Base-by-base conservation (phyloP, 64 coral and sea anemone genomes). In the Pachyseris speciosa region DNA sequence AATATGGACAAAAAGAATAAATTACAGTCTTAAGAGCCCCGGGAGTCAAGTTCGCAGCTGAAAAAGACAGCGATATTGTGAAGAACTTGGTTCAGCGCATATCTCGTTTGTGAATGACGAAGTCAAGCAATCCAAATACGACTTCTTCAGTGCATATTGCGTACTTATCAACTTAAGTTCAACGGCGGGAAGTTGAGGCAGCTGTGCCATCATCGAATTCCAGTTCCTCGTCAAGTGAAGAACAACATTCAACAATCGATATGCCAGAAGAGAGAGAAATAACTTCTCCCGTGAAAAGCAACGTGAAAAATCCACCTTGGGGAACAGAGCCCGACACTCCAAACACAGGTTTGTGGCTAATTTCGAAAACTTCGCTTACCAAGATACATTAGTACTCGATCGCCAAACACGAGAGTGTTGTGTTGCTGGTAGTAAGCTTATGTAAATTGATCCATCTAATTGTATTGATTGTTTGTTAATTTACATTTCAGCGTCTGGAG, bases 281-380 rank as follows among this genome's bases (percentile, higher is more conserved):
- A 44, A 53, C 61, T 63, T 80, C 80, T 64, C 66, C 81, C 2
- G 89, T 92, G 5, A 72, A 26, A 30, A 92, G 78, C 69, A 75
- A 75, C 53, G 79, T 92, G 20, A 92, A 92, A 74, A 92, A 92
- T 64, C 89, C 89, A 17, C 89, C 89, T 0, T 92, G 89, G 89
- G 89, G 89, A 72, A 92, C 89, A 0, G 78, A 84, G 43, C 89
- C 89, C 15, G 49, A 84, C 9, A 92, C 89, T 34, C 89, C 89
- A 16, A n/a, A 7, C n/a, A 72, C 89, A 84, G 89, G 89, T 92
- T 63, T 63, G 77, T 37, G 4, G 1, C 5, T 0, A 57, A 7
- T 3, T 7, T 27, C 7, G 32, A 7, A 10, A 2, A 20, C 8
- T 20, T 60, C 34, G 33, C 22, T n/a, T 0, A 6, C 24, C 9